Percentiles rank a stretch among this genome's conserved stretches.
Conservation (phyloP, 1,140 invertebrate genomes). For the Archivesica marissinica region DNA sequence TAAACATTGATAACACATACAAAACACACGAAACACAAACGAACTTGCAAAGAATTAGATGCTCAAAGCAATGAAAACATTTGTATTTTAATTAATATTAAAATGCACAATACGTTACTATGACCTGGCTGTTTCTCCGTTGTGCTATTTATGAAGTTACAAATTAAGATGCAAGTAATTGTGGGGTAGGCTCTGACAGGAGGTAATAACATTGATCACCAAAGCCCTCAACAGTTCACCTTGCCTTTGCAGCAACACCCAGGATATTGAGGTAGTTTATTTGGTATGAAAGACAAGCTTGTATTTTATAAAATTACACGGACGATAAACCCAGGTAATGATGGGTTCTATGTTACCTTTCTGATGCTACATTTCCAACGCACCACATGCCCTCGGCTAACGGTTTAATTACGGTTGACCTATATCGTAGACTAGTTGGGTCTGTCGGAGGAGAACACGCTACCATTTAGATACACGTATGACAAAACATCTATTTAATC, state of each 20-base stretch:
- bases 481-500: too few relatives aligned
- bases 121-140: too few relatives aligned
- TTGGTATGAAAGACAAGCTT: neutral
- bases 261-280: neutral
- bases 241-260: neutral
- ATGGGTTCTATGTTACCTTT: slow-evolving; percentile 20
- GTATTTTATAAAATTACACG: slow-evolving; percentile 45
- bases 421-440: too few relatives aligned
- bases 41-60: too few relatives aligned
- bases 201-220: neutral
- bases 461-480: too few relatives aligned
- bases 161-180: neutral
- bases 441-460: too few relatives aligned
- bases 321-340: slow-evolving; percentile 36
- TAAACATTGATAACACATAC: too few relatives aligned
- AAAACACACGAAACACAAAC: too few relatives aligned
- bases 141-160: neutral
- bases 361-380: neutral
- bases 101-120: too few relatives aligned
- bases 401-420: slow-evolving; percentile 16
- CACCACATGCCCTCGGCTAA: neutral
- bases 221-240: slow-evolving; percentile 7
- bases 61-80: too few relatives aligned
- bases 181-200: neutral
- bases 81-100: too few relatives aligned